Evolutionary conservation across 2,113 vertebrate species (phyloP).

Genomic region (Notiomystis cincta): DNA sequence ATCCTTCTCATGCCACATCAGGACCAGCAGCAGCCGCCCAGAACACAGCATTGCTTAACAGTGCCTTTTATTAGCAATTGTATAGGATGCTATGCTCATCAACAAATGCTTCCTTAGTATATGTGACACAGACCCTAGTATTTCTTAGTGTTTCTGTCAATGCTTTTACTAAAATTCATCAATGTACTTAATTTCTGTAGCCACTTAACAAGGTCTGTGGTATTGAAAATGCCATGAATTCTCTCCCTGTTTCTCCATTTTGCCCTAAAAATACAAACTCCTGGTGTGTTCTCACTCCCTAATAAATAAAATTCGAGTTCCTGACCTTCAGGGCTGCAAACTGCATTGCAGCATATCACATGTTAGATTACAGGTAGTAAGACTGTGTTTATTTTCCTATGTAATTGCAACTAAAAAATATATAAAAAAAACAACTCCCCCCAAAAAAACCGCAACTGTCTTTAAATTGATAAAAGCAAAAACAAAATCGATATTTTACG

Average conservation of each 20-base stretch:
- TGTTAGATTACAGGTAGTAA: background rate
- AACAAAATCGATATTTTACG: constrained; percentile 60
- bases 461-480: constrained; percentile 24
- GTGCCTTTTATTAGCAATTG: background rate
- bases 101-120: background rate
- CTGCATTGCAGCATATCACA: background rate
- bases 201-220: background rate
- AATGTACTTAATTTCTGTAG: background rate
- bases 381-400: constrained; percentile 16
- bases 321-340: constrained; percentile 14
- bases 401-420: background rate
- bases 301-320: background rate
- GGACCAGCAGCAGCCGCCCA: background rate
- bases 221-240: background rate
- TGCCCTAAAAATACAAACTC: background rate
- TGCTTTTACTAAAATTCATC: background rate
- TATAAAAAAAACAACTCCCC: background rate
- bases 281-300: background rate
- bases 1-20: background rate
- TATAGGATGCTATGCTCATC: background rate
- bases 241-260: background rate
- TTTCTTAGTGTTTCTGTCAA: background rate
- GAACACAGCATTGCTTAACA: background rate
- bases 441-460: accelerated
- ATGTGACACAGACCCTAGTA: background rate